phyloP scores from a whole-genome alignment of 2,113 vertebrate genomes.

The Nematolebias whitei region DNA sequence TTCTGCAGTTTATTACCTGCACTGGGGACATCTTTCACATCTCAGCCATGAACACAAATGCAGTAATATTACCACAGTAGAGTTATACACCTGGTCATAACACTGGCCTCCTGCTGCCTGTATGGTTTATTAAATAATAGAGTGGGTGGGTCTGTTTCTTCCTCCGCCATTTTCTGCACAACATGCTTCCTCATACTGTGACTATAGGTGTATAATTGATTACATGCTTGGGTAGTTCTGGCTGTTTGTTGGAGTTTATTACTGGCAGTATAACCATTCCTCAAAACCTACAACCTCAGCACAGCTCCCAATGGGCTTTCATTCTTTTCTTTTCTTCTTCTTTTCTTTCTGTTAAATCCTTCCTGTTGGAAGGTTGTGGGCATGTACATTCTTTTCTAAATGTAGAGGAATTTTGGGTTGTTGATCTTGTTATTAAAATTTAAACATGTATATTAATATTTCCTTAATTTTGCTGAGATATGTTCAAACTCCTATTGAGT shows the following conservation, averaged over 20 bases:
- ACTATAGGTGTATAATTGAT: slow-evolving; percentile 12
- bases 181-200: slow-evolving; percentile 6
- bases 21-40: slow-evolving; percentile 55
- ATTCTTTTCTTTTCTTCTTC: neutral
- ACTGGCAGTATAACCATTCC: slow-evolving; percentile 1
- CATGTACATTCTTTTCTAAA: slow-evolving; percentile 1
- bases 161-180: slow-evolving; percentile 17
- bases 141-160: slow-evolving; percentile 8
- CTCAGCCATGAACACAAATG: slow-evolving; percentile 40
- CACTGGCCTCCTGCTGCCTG: slow-evolving; percentile 17
- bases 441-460: neutral
- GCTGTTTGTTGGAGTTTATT: neutral
- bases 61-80: slow-evolving; percentile 51
- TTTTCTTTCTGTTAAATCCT: neutral
- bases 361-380: neutral
- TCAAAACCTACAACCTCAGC: neutral
- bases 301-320: neutral
- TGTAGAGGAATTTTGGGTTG: neutral
- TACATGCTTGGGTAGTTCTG: neutral
- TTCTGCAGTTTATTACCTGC: slow-evolving; percentile 66
- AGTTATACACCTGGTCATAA: slow-evolving; percentile 3
- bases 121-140: slow-evolving; percentile 41
- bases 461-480: neutral
- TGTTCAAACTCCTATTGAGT: too few relatives aligned
- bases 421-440: neutral